Evolutionary conservation across 2,113 vertebrate species (phyloP).

Genomic region (Toxotes chatareus): DNA sequence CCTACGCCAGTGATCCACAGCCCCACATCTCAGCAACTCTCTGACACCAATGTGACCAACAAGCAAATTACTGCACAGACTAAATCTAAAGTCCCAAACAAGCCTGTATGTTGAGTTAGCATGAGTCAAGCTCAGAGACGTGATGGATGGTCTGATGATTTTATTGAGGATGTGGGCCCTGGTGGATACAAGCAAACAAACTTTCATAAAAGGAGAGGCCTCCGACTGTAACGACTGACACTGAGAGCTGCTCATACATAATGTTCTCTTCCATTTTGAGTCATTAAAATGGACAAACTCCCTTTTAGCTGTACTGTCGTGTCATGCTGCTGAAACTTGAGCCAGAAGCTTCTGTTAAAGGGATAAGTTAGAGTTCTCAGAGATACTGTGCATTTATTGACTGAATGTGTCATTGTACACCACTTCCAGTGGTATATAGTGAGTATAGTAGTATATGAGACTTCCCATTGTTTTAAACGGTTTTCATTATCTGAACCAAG

Average conservation of each 20-base stretch:
- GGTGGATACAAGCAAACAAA: not conserved
- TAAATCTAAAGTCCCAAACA: not conserved
- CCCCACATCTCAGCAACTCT: constrained; percentile 35
- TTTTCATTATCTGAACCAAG: not conserved
- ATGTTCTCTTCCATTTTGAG: constrained; percentile 8
- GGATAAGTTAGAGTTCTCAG: not conserved
- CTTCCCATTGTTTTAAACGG: constrained; percentile 6
- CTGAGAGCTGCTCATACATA: constrained; percentile 6
- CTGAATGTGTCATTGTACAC: not conserved
- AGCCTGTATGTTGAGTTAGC: not conserved
- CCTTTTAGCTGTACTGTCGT: not conserved
- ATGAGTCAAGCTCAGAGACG: not conserved
- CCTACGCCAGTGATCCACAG: constrained; percentile 82
- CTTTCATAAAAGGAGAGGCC: not conserved
- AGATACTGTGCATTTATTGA: not conserved
- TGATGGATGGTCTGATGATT: not conserved
- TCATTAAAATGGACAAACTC: not conserved
- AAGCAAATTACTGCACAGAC: constrained; percentile 20
- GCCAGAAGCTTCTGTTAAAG: constrained; percentile 10
- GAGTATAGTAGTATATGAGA: not conserved
- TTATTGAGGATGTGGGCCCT: not conserved
- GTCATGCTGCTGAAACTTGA: constrained; percentile 28
- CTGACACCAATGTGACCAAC: constrained; percentile 31
- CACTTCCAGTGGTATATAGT: not conserved
- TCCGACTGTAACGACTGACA: not conserved